Conservation (phyloP, 2,113 vertebrate genomes). For the Sphaerodactylus townsendi region DNA sequence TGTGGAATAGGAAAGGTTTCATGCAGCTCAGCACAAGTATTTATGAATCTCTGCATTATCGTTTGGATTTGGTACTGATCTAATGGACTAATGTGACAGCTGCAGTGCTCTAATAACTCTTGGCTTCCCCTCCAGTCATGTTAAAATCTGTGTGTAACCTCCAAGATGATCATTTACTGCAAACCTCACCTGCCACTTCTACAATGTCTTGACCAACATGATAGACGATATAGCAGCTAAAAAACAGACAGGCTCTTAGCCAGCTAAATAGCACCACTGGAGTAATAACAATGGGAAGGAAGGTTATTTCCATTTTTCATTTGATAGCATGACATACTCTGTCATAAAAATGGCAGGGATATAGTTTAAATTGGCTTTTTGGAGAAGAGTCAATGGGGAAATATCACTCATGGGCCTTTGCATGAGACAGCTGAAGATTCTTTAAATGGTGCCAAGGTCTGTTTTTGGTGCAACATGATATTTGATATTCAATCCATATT, state of each 20-base stretch:
- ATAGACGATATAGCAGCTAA: not conserved
- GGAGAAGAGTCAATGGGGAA: constrained; percentile 12
- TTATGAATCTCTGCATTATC: not conserved
- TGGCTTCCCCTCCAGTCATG: not conserved
- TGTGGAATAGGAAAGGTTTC: no score
- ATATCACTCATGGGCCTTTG: constrained; percentile 14
- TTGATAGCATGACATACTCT: not conserved
- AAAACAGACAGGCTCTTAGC: constrained; percentile 13
- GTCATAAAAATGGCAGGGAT: constrained; percentile 12
- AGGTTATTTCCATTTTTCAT: constrained; percentile 27
- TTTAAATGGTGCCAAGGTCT: constrained; percentile 26
- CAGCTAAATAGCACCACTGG: constrained; percentile 14
- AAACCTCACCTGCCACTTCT: constrained; percentile 12
- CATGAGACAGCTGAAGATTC: constrained; percentile 7
- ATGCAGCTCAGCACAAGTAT: not conserved
- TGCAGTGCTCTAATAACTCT: not conserved
- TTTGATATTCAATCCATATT: constrained; percentile 13
- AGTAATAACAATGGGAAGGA: constrained; percentile 23
- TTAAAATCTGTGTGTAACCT: not conserved
- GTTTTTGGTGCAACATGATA: constrained; percentile 1
- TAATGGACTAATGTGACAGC: not conserved
- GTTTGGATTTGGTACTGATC: not conserved
- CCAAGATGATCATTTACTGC: constrained; percentile 16
- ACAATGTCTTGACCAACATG: constrained; percentile 10
- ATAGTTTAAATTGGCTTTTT: constrained; percentile 22